Base-by-base conservation (phyloP, 2,888 invertebrate genomes). In the Aleiodes leptofemur region DNA sequence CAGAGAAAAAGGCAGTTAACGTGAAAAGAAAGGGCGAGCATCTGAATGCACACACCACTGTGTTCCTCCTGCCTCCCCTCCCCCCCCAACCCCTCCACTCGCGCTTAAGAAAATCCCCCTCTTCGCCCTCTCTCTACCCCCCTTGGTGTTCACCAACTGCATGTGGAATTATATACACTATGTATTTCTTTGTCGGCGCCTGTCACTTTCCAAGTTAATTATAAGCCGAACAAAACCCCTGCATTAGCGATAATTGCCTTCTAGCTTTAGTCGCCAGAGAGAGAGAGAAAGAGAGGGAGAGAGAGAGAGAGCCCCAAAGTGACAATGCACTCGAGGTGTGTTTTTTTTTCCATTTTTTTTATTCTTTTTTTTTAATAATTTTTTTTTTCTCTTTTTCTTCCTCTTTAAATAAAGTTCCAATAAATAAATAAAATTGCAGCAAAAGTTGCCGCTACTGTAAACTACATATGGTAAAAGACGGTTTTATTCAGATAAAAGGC, bases 131-230 rank as follows among this genome's bases (percentile, higher is more conserved):
- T 64, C 76, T 72, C 75, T 43, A 57, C 56, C 68, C 74, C 76
- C 66, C 73, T 72, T 74, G 76, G 74, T 64, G 16, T 48, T 9
- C 50, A 48, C 64, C 13, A 16, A 48, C 43, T 43, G 48, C 51
- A 50, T 51, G 23, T 31, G 50, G 50, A 68, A 64, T 64, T 43
- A 64, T 43, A 64, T 64, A 43, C 43, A 64, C 64, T 51, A 68
- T 68, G 68, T 68, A 81, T 79, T 79, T 79, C 84, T 85, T 84
- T 83, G 84, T 84, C 84, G 84, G 84, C 77, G 76, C 78, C 80
- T 83, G 83, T 82, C 83, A 84, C 82, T 83, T 83, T 80, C 81
- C 77, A 79, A 81, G 80, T 82, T 85, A 85, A 85, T 85, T 85
- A 84, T 83, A 84, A 84, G 79, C 81, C 79, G 82, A 82, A 84